phyloP scores from a whole-genome alignment of 2,888 invertebrate genomes.

The Noctua pronuba region DNA sequence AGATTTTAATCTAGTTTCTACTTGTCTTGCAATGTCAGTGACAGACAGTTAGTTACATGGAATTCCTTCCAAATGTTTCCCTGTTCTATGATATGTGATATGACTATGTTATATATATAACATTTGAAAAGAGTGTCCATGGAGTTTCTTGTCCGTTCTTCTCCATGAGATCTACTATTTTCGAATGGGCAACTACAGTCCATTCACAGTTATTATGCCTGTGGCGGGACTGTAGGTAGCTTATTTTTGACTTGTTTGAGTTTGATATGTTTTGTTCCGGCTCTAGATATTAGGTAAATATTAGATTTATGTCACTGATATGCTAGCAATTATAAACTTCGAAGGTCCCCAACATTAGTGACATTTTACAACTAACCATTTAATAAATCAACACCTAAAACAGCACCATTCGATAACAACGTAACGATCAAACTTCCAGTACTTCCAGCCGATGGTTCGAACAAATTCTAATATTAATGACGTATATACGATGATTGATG shows the following conservation, averaged over 20 bases:
- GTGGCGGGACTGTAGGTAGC: too few relatives aligned
- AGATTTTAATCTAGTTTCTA: not conserved
- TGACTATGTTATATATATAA: too few relatives aligned
- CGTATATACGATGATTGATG: slow-evolving; percentile 66
- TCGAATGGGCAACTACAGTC: too few relatives aligned
- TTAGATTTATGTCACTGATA: not conserved
- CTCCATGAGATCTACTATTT: too few relatives aligned
- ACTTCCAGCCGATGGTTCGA: slow-evolving; percentile 37
- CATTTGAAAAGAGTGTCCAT: too few relatives aligned
- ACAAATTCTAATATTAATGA: slow-evolving; percentile 70
- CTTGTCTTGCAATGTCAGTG: not conserved
- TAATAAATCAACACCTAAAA: slow-evolving; percentile 29
- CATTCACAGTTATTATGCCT: too few relatives aligned
- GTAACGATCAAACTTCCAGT: slow-evolving; percentile 53
- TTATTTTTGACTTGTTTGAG: too few relatives aligned
- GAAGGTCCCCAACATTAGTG: not conserved
- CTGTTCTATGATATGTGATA: too few relatives aligned
- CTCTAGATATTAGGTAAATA: not conserved
- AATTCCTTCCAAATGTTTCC: not conserved
- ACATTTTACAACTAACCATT: slow-evolving; percentile 1
- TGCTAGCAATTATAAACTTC: not conserved
- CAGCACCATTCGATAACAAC: slow-evolving; percentile 27
- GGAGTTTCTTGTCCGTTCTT: too few relatives aligned
- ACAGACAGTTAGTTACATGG: not conserved
- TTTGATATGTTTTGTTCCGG: not conserved